These are phyloP conservation scores for Chelonus insularis DNA, from an alignment of 1,140 invertebrate genomes.

Conservation along the genomic window DNA sequence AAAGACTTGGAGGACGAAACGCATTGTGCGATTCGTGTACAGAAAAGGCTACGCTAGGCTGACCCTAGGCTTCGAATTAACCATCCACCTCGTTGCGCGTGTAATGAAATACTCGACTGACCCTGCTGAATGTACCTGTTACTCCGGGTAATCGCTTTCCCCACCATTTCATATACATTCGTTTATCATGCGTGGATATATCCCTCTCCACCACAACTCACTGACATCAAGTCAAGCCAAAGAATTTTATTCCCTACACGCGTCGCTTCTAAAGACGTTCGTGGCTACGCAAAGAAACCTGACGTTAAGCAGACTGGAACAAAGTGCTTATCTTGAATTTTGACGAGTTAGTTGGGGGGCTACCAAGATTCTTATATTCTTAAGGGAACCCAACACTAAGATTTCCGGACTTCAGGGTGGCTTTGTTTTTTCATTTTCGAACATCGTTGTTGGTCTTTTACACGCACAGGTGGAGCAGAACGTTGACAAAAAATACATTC, in stretches of 20 bases:
- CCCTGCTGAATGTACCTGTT: conserved; percentile 42
- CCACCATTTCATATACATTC: conserved; percentile 1
- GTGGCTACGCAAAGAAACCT: background rate
- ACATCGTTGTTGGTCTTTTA: no score
- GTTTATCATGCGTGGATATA: conserved; percentile 26
- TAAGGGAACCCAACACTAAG: background rate
- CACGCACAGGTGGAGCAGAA: no score
- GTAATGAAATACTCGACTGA: conserved; percentile 34
- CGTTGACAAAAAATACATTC: no score
- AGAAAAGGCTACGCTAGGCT: conserved; percentile 56
- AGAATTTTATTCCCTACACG: conserved; percentile 24
- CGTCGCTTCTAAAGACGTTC: background rate
- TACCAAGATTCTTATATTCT: background rate
- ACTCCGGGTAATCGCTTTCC: conserved; percentile 41
- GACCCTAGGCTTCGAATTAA: conserved; percentile 56
- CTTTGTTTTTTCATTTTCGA: background rate
- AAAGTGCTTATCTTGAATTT: conserved; percentile 16
- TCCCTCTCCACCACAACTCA: background rate
- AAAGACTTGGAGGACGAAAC: conserved; percentile 35
- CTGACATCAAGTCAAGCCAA: conserved; percentile 28
- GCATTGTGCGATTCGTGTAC: conserved; percentile 30
- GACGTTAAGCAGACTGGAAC: conserved; percentile 42
- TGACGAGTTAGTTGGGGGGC: background rate
- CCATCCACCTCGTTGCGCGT: conserved; percentile 40
- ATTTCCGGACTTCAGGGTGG: background rate